Percentiles rank a stretch among this genome's conserved stretches.
phyloP scores from a whole-genome alignment of 2,113 vertebrate genomes.

The Cryptoleucopteryx plumbea region DNA sequence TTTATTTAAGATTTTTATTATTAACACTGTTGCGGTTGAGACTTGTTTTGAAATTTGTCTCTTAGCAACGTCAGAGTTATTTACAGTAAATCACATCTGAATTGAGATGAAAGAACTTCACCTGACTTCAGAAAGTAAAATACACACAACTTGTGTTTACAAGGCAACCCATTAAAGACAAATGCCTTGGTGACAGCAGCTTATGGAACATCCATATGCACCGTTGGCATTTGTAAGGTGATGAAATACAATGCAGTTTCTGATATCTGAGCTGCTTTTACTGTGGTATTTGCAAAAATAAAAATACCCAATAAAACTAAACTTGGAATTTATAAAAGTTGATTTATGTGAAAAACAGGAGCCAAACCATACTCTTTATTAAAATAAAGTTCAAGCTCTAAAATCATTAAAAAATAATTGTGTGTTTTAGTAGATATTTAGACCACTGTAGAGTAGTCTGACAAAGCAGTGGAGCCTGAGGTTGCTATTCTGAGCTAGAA shows the following conservation, averaged over 20 bases:
- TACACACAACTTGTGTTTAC: conserved; percentile 46
- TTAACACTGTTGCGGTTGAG: not conserved
- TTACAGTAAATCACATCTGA: conserved; percentile 52
- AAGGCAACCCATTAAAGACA: conserved; percentile 7
- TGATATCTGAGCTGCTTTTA: conserved; percentile 34
- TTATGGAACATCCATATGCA: conserved; percentile 45
- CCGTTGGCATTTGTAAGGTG: conserved; percentile 46
- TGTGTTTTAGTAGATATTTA: not conserved
- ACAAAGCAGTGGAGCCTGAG: not conserved
- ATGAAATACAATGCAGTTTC: conserved; percentile 46
- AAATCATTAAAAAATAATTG: not conserved
- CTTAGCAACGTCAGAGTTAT: conserved; percentile 13
- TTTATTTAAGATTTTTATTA: not conserved
- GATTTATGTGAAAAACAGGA: conserved; percentile 52
- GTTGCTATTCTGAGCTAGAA: not conserved
- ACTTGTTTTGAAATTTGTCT: conserved; percentile 33
- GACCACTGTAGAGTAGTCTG: not conserved
- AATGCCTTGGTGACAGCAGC: conserved; percentile 35
- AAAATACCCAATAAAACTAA: conserved; percentile 25
- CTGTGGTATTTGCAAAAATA: conserved; percentile 25
- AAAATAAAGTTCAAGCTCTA: not conserved
- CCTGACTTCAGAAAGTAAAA: conserved; percentile 42
- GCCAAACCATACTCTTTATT: not conserved
- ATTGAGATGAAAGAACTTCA: conserved; percentile 40
- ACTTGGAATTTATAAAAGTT: conserved; percentile 34